Evolutionary conservation across 2,888 invertebrate species (phyloP).

Genomic region (Erynnis tages): DNA sequence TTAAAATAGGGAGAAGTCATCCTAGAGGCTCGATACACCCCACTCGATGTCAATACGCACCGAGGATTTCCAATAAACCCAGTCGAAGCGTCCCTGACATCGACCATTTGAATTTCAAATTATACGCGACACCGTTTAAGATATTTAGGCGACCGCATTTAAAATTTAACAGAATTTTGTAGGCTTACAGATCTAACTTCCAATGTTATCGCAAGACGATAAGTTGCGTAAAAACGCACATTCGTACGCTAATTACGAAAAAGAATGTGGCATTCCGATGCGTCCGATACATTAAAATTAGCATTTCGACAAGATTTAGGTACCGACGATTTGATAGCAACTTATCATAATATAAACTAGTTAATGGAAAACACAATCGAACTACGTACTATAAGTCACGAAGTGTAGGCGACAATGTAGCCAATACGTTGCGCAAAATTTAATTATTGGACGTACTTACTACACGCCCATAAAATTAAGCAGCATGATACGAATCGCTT

Average conservation of each 20-base stretch:
- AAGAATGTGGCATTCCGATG: constrained; percentile 22
- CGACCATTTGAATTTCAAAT: constrained; percentile 49
- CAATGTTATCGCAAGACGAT: constrained; percentile 11
- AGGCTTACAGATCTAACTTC: background rate
- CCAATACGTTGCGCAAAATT: background rate
- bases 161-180: constrained; percentile 26
- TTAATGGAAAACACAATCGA: background rate
- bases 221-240: constrained; percentile 16
- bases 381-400: constrained; percentile 12
- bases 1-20: background rate
- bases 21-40: constrained; percentile 1
- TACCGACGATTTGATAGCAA: constrained; percentile 11
- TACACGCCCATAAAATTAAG: no score
- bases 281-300: constrained; percentile 5
- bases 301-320: constrained; percentile 11
- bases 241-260: constrained; percentile 4
- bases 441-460: background rate
- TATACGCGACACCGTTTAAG: constrained; percentile 39
- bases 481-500: no score
- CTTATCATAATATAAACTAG: background rate
- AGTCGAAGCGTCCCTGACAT: constrained; percentile 44
- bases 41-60: constrained; percentile 30
- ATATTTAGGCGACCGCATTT: constrained; percentile 39
- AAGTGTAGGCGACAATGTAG: background rate
- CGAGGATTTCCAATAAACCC: constrained; percentile 43